Evolutionary conservation across 1,140 invertebrate genomes (phyloP).

Genomic region (Lordiphosa stackelbergi): DNA sequence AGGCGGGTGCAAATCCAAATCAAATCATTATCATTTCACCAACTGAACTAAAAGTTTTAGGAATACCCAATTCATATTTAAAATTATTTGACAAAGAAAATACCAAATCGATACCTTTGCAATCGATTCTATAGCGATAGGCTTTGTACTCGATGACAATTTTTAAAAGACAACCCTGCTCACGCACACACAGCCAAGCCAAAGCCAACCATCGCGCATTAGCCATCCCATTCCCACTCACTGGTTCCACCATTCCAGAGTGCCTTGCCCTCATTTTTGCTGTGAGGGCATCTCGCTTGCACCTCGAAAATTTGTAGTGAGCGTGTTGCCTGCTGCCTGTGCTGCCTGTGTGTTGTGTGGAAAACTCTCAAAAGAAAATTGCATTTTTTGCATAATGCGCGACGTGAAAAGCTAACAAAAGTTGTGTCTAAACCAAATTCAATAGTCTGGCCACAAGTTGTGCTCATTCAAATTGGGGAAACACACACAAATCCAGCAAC

Average conservation of each 20-base stretch:
- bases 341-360: constrained; percentile 51
- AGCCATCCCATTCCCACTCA: constrained; percentile 42
- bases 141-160: too few species aligned
- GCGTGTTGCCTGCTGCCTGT: constrained; percentile 53
- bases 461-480: constrained; percentile 56
- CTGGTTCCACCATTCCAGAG: constrained; percentile 25
- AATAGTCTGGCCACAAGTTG: constrained; percentile 63
- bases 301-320: constrained; percentile 59
- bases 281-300: constrained; percentile 60
- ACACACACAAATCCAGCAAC: constrained; percentile 64
- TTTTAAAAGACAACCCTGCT: constrained; percentile 9
- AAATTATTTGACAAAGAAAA: too few species aligned
- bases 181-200: constrained; percentile 19
- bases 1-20: too few species aligned
- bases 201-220: constrained; percentile 5
- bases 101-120: too few species aligned
- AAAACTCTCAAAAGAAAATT: constrained; percentile 70
- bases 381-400: constrained; percentile 76
- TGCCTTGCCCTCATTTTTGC: constrained; percentile 71
- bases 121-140: not conserved
- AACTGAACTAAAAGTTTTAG: too few species aligned
- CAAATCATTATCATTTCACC: too few species aligned
- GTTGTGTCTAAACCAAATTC: constrained; percentile 64
- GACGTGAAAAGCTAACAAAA: constrained; percentile 73
- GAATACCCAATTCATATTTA: too few species aligned